Conservation (phyloP, 1,140 invertebrate species). For the Dendroctonus ponderosae region DNA sequence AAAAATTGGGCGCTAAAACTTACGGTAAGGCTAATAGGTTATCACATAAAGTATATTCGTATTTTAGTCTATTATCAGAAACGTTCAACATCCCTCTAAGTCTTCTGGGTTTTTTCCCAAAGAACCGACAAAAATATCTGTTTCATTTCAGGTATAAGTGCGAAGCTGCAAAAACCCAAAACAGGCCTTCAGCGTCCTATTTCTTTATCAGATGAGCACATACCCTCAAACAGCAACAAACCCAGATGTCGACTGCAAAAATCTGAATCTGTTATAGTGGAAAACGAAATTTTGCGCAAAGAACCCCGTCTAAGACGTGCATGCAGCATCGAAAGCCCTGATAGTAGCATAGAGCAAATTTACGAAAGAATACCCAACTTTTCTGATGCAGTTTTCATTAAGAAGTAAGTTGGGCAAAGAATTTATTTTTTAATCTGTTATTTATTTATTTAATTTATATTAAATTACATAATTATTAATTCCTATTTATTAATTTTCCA, state of each 20-base stretch:
- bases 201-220: constrained; percentile 9
- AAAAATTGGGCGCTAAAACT: constrained; percentile 39
- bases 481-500: too few relatives aligned
- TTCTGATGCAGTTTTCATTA: constrained; percentile 15
- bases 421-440: background rate
- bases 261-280: constrained; percentile 9
- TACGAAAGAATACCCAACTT: constrained; percentile 21
- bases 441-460: too few relatives aligned
- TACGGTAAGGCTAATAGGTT: constrained; percentile 12
- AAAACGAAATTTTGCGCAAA: constrained; percentile 3
- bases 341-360: constrained; percentile 5
- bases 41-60: background rate
- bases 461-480: too few relatives aligned
- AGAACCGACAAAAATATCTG: too few relatives aligned
- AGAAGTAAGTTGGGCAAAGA: constrained; percentile 3
- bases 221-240: constrained; percentile 3
- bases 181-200: constrained; percentile 4
- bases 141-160: constrained; percentile 15
- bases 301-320: background rate
- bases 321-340: constrained; percentile 8
- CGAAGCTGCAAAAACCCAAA: constrained; percentile 6
- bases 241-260: background rate
- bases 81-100: too few relatives aligned
- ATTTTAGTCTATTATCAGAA: too few relatives aligned
- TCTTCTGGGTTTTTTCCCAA: too few relatives aligned